Conservation (phyloP, 2,888 invertebrate species). For the Xestobium rufovillosum region DNA sequence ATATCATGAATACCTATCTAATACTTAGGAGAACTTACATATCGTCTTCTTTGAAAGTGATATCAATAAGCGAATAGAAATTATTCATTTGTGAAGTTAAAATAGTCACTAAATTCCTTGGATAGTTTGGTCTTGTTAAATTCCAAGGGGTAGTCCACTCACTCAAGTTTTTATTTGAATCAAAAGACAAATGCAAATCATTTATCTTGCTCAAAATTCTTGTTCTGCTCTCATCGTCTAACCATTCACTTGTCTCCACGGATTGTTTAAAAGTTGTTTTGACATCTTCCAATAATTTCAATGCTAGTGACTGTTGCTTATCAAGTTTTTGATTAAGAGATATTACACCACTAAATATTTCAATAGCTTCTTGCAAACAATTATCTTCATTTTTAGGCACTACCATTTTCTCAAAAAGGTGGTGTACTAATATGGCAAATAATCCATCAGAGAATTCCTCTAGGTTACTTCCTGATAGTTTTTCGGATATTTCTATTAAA, state of each 20-base stretch:
- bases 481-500: conserved; percentile 18
- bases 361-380: too few relatives aligned
- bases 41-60: conserved; percentile 9
- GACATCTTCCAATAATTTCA: conserved; percentile 3
- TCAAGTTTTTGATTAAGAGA: too few relatives aligned
- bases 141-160: too few relatives aligned
- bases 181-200: conserved; percentile 17
- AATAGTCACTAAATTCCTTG: conserved; percentile 10
- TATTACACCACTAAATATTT: too few relatives aligned
- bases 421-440: conserved; percentile 9
- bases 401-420: conserved; percentile 12
- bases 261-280: conserved; percentile 7
- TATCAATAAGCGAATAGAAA: conserved; percentile 6
- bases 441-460: too few relatives aligned
- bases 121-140: conserved; percentile 10
- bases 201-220: conserved; percentile 18
- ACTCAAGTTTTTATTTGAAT: too few relatives aligned
- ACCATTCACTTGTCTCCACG: conserved; percentile 16
- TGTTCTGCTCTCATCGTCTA: conserved; percentile 18
- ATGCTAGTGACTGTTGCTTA: too few relatives aligned
- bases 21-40: conserved; percentile 5
- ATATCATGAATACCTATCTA: background rate
- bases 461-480: too few relatives aligned
- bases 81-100: conserved; percentile 6
- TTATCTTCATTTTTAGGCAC: conserved; percentile 10